Percentiles rank a stretch among this genome's conserved stretches.
Evolutionary conservation across 2,113 vertebrate species (phyloP).

Genomic region (Coptodon bakossiorum): DNA sequence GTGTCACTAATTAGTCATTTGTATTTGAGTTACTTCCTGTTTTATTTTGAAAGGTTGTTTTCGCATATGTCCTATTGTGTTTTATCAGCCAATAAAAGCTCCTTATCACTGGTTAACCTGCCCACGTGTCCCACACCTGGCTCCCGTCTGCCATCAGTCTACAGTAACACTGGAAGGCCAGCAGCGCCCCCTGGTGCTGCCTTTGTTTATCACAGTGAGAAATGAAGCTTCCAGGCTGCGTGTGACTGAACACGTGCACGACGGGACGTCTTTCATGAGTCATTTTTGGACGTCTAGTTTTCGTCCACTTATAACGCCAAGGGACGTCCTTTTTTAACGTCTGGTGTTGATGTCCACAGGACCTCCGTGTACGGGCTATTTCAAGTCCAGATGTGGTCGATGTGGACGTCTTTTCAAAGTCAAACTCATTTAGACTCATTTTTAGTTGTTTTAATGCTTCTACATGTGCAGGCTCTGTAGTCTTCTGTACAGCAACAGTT

Average conservation of each 20-base stretch:
- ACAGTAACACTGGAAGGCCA: not conserved
- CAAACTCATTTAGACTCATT: not conserved
- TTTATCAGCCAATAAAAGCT: not conserved
- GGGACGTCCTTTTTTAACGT: not conserved
- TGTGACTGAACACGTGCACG: not conserved
- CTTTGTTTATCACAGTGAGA: not conserved
- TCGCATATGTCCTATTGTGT: not conserved
- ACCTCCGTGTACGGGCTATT: not conserved
- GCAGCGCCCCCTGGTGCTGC: not conserved
- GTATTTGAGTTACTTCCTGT: not conserved
- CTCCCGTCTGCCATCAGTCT: not conserved
- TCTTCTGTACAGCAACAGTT: not conserved
- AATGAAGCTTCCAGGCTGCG: not conserved
- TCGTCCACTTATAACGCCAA: not conserved
- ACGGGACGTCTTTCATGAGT: not conserved
- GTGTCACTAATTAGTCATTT: not conserved
- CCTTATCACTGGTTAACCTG: not conserved
- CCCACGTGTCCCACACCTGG: not conserved
- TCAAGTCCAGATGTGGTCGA: not conserved
- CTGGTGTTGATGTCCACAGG: not conserved
- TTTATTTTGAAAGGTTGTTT: not conserved
- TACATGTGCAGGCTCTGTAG: not conserved
- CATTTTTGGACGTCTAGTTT: not conserved
- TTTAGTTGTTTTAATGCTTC: not conserved
- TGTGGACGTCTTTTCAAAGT: not conserved